Percentiles rank a stretch among this genome's conserved stretches.
Conservation (phyloP, 2,797 vertebrate genomes). For the Limnodromus scolopaceus region DNA sequence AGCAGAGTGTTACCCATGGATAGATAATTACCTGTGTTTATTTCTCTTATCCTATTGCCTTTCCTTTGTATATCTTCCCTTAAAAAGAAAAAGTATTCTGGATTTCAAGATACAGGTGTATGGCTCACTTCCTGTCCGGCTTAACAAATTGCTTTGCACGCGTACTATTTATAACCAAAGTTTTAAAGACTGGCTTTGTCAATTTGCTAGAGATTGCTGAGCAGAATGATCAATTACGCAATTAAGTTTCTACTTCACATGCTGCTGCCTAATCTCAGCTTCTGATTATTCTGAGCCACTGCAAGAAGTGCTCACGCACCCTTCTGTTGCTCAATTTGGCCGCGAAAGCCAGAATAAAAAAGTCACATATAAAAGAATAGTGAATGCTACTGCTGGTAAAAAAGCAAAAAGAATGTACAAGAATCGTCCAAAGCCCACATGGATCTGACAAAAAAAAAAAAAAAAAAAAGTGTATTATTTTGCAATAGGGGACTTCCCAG, state of each 20-base stretch:
- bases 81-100: neutral
- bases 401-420: neutral
- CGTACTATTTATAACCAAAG: neutral
- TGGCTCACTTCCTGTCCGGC: neutral
- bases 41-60: neutral
- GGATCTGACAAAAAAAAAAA: neutral
- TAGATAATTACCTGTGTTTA: neutral
- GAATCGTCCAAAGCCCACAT: neutral
- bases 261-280: neutral
- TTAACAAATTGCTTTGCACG: neutral
- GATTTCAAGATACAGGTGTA: neutral
- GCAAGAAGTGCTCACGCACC: neutral
- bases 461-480: neutral
- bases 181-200: neutral
- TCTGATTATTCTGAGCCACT: neutral
- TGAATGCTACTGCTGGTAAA: neutral
- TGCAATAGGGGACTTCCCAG: neutral
- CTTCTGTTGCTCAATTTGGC: neutral
- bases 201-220: neutral
- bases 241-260: neutral
- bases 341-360: neutral
- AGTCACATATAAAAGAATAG: neutral
- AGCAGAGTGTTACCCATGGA: neutral
- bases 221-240: conserved; percentile 4
- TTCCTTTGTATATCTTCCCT: neutral